Conservation (phyloP, 1,140 invertebrate species). For the Onthophagus taurus region DNA sequence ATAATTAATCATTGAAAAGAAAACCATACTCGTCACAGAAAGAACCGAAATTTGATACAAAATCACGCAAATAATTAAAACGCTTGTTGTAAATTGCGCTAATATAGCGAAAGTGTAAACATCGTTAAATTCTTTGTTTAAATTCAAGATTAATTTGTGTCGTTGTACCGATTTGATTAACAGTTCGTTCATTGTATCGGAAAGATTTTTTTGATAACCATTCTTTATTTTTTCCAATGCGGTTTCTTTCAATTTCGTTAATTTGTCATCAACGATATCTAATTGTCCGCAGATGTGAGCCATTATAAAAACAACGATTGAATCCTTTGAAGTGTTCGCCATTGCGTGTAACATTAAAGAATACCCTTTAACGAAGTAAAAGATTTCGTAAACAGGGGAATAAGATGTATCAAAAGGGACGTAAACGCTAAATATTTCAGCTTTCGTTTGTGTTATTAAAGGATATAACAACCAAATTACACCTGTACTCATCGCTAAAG, state of each 20-base stretch:
- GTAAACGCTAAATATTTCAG: slow-evolving; percentile 25
- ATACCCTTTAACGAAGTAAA: slow-evolving; percentile 12
- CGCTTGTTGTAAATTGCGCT: slow-evolving; percentile 21
- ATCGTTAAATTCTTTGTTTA: slow-evolving; percentile 19
- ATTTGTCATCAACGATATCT: slow-evolving; percentile 18
- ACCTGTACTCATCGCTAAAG: not conserved
- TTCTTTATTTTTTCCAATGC: not conserved
- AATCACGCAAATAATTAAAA: slow-evolving; percentile 24
- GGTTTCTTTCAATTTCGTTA: slow-evolving; percentile 5
- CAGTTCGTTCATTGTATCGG: not conserved
- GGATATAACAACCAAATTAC: not conserved
- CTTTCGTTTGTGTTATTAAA: not conserved
- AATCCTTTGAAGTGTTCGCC: slow-evolving; percentile 18
- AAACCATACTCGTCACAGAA: slow-evolving; percentile 16
- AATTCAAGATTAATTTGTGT: slow-evolving; percentile 15
- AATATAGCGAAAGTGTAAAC: slow-evolving; percentile 18
- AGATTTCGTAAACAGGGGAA: slow-evolving; percentile 19
- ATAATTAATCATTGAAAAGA: slow-evolving; percentile 28
- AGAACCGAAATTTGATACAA: slow-evolving; percentile 17
- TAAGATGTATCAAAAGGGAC: slow-evolving; percentile 24
- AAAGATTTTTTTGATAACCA: not conserved
- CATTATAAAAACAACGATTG: slow-evolving; percentile 18
- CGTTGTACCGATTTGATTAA: not conserved
- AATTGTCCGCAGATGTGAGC: slow-evolving; percentile 18
- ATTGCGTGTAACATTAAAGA: slow-evolving; percentile 12